These are phyloP conservation scores for Helicorthomorpha holstii DNA, from an alignment of 1,140 invertebrate genomes.

Conservation along the genomic window DNA sequence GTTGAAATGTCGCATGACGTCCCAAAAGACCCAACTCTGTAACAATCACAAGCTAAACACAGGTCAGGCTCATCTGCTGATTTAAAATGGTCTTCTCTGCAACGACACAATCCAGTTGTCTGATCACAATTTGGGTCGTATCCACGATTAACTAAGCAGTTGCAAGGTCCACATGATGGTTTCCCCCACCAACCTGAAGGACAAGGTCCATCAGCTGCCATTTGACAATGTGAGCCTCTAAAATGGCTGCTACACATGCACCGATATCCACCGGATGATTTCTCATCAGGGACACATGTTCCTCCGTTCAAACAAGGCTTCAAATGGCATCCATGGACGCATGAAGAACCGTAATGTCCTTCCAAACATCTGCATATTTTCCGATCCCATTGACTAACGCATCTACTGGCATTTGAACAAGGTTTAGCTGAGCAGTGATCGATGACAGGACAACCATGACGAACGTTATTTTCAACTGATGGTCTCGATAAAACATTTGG, in stretches of 20 bases:
- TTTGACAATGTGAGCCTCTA: conserved; percentile 62
- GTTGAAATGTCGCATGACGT: conserved; percentile 47
- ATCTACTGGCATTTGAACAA: conserved; percentile 42
- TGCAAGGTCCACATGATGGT: conserved; percentile 84
- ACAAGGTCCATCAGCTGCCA: conserved; percentile 54
- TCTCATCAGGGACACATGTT: conserved; percentile 43
- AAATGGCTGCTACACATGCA: conserved; percentile 51
- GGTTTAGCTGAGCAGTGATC: conserved; percentile 45
- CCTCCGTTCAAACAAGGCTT: conserved; percentile 69
- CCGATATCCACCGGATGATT: conserved; percentile 44
- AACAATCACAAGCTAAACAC: conserved; percentile 83
- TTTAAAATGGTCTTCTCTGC: conserved; percentile 78
- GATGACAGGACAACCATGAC: conserved; percentile 53
- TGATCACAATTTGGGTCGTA: conserved; percentile 87
- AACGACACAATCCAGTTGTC: conserved; percentile 73
- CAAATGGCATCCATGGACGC: conserved; percentile 64
- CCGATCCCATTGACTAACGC: conserved; percentile 53
- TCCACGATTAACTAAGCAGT: conserved; percentile 64
- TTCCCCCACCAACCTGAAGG: conserved; percentile 88
- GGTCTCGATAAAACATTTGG: conserved; percentile 55
- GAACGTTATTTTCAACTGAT: conserved; percentile 58
- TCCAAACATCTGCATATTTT: conserved; percentile 57
- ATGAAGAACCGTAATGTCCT: conserved; percentile 46
- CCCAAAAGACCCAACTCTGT: conserved; percentile 63
- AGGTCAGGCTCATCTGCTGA: conserved; percentile 41